A percentile compares a stretch with the other conserved stretches of the same genome.
Evolutionary conservation across 2,888 invertebrate genomes (phyloP).

Genomic region (Cheilosia pagana): DNA sequence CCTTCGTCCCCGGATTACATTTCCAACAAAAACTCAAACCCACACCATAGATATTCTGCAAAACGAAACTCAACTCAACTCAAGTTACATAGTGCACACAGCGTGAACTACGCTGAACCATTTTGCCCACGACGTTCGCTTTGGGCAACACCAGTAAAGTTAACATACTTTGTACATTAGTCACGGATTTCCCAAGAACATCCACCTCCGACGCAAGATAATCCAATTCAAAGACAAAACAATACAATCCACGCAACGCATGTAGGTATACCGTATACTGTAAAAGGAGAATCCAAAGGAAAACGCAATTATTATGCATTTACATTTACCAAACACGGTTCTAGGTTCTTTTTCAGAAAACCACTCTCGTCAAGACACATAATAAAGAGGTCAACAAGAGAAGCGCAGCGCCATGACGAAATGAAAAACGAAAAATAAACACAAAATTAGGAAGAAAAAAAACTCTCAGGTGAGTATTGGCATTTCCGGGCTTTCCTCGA

Average conservation of each 20-base stretch:
- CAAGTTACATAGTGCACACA: slow-evolving; percentile 42
- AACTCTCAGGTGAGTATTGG: slow-evolving; percentile 32
- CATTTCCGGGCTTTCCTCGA: slow-evolving; percentile 36
- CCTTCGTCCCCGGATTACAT: neutral
- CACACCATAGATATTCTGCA: neutral
- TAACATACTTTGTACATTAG: slow-evolving; percentile 64
- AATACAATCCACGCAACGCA: neutral
- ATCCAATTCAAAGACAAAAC: slow-evolving; percentile 10
- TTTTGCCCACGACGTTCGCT: neutral
- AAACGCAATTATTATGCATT: slow-evolving; percentile 39
- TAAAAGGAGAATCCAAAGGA: slow-evolving; percentile 17
- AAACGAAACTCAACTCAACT: slow-evolving; percentile 48
- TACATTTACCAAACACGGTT: slow-evolving; percentile 14
- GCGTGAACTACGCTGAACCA: slow-evolving; percentile 8
- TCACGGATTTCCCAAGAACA: slow-evolving; percentile 62
- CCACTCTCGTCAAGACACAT: slow-evolving; percentile 49
- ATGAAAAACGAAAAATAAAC: slow-evolving; percentile 46
- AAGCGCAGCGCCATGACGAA: slow-evolving; percentile 50
- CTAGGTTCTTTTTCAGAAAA: slow-evolving; percentile 22
- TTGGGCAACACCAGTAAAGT: slow-evolving; percentile 12
- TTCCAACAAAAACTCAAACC: slow-evolving; percentile 6
- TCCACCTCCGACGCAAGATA: slow-evolving; percentile 8
- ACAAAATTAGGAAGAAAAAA: slow-evolving; percentile 37
- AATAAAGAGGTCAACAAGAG: slow-evolving; percentile 69
- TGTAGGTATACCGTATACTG: no score